Evolutionary conservation across 2,113 vertebrate species (phyloP).

Genomic region (Sinocyclocheilus anshuiensis): DNA sequence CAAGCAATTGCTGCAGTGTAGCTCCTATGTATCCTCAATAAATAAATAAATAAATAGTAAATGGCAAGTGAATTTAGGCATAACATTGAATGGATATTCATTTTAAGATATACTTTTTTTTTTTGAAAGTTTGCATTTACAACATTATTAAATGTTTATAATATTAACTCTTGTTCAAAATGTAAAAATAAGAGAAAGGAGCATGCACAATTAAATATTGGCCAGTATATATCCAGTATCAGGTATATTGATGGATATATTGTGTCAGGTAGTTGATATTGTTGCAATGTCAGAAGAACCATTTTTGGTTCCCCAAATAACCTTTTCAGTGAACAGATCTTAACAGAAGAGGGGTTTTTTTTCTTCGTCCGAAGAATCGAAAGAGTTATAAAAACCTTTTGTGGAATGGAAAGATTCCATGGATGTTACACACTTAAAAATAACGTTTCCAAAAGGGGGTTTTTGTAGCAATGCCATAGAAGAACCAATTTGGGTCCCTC

Average conservation of each 20-base stretch:
- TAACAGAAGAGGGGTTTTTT: neutral
- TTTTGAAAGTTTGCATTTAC: neutral
- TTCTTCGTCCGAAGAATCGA: neutral
- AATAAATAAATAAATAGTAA: neutral
- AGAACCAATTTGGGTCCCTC: too few species aligned
- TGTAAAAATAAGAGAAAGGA: neutral
- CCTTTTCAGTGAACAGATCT: neutral
- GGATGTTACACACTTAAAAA: too few species aligned
- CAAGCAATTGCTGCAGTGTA: neutral
- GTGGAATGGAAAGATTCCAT: too few species aligned
- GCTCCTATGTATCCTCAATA: neutral
- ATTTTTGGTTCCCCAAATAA: neutral
- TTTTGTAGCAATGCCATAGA: neutral
- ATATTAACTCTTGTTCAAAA: neutral
- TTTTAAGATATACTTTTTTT: neutral
- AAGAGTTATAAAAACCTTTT: neutral
- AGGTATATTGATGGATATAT: neutral
- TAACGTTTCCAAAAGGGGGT: too few species aligned
- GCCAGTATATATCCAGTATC: neutral
- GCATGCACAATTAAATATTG: neutral
- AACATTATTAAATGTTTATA: neutral
- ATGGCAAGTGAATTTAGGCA: neutral
- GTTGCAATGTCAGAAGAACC: neutral
- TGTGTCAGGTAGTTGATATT: neutral
- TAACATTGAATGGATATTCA: neutral